Evolutionary conservation across 2,113 vertebrate genomes (phyloP).

Genomic region (Chitala chitala): DNA sequence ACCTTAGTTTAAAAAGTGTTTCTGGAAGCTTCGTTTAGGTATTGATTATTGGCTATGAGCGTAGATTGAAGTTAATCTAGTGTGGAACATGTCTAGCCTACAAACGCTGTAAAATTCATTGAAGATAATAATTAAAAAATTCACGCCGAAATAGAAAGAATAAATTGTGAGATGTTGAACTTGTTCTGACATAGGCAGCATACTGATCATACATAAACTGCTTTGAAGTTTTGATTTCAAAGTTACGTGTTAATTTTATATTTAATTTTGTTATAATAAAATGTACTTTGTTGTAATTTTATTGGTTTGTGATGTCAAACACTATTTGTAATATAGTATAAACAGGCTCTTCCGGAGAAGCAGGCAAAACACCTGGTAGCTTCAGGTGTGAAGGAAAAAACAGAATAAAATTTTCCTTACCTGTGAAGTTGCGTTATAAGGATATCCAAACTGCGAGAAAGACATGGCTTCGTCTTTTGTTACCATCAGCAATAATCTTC

Average conservation of each 20-base stretch:
- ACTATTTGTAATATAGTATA: not conserved
- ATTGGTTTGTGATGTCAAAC: not conserved
- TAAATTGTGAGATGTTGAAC: too few species aligned
- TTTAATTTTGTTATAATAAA: not conserved
- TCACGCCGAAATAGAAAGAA: too few species aligned
- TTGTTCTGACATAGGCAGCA: too few species aligned
- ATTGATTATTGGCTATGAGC: not conserved
- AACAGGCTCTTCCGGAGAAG: not conserved
- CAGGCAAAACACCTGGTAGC: not conserved
- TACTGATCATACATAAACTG: not conserved
- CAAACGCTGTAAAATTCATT: too few species aligned
- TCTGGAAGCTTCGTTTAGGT: too few species aligned
- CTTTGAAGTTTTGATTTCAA: not conserved
- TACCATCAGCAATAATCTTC: constrained; percentile 80
- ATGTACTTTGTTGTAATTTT: not conserved
- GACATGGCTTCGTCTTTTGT: constrained; percentile 88
- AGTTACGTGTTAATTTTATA: not conserved
- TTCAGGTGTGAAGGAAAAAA: not conserved
- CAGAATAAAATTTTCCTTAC: constrained; percentile 66
- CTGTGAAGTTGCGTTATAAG: constrained; percentile 90
- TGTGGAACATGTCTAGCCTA: not conserved
- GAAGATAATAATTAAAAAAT: too few species aligned
- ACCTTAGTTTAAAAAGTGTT: too few species aligned
- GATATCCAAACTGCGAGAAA: constrained; percentile 97
- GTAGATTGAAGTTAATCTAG: not conserved